phyloP scores from a whole-genome alignment of 2,888 invertebrate genomes.

The Amiota mariae region DNA sequence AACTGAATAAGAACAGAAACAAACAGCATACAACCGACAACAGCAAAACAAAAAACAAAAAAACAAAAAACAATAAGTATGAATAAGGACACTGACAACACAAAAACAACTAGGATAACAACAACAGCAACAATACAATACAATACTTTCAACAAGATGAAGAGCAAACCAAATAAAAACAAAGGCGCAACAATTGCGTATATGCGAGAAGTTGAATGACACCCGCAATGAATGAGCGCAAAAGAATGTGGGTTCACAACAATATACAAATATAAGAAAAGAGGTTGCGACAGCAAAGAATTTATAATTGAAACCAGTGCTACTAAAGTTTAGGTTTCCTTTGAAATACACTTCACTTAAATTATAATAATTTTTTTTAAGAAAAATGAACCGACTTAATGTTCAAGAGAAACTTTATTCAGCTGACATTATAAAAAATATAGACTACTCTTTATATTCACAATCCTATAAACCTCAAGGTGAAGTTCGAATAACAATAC shows the following conservation, averaged over 20 bases:
- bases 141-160: constrained; percentile 17
- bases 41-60: constrained; percentile 37
- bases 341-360: too few relatives aligned
- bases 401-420: too few relatives aligned
- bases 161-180: constrained; percentile 60
- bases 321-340: too few relatives aligned
- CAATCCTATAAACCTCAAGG: too few relatives aligned
- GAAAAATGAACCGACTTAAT: too few relatives aligned
- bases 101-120: constrained; percentile 21
- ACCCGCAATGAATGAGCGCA: background rate
- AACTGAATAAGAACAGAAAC: constrained; percentile 44
- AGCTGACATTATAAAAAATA: too few relatives aligned
- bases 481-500: too few relatives aligned
- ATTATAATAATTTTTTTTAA: too few relatives aligned
- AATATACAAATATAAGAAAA: background rate
- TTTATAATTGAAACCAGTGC: background rate
- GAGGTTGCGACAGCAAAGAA: background rate
- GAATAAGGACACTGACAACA: constrained; percentile 16
- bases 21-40: constrained; percentile 41
- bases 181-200: constrained; percentile 62
- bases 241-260: background rate
- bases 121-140: too few relatives aligned
- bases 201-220: constrained; percentile 7
- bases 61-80: background rate
- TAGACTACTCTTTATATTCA: too few relatives aligned